phyloP scores from a whole-genome alignment of 2,888 invertebrate species.

The Saturnia pavonia region DNA sequence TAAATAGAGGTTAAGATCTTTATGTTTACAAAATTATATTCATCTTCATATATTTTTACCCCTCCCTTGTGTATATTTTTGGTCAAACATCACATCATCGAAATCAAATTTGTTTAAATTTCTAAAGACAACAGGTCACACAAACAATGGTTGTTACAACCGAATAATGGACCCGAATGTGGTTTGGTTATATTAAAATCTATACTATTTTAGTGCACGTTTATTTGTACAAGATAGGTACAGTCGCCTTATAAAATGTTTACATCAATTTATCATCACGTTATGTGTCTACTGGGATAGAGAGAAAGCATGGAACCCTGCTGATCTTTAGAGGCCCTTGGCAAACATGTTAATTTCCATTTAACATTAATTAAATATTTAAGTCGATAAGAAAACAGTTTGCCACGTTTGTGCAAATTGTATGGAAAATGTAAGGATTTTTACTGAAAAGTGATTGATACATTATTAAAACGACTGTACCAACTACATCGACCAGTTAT shows the following conservation, averaged over 20 bases:
- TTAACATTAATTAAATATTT: too few relatives aligned
- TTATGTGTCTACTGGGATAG: not conserved
- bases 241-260: conserved; percentile 10
- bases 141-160: conserved; percentile 20
- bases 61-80: conserved; percentile 12
- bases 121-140: conserved; percentile 28
- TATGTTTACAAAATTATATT: too few relatives aligned
- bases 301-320: not conserved
- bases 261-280: not conserved
- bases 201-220: conserved; percentile 24
- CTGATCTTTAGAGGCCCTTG: too few relatives aligned
- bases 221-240: conserved; percentile 18
- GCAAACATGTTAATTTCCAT: too few relatives aligned
- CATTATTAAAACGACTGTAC: not conserved
- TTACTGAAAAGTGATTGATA: not conserved
- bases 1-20: not conserved
- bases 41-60: not conserved
- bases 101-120: conserved; percentile 9
- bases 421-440: too few relatives aligned
- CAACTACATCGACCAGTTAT: not conserved
- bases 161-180: conserved; percentile 30
- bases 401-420: not conserved
- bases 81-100: conserved; percentile 21
- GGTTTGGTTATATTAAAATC: conserved; percentile 25
- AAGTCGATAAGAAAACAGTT: not conserved